Evolutionary conservation across 2,888 invertebrate genomes (phyloP).

Genomic region (Agriopis leucophaearia): DNA sequence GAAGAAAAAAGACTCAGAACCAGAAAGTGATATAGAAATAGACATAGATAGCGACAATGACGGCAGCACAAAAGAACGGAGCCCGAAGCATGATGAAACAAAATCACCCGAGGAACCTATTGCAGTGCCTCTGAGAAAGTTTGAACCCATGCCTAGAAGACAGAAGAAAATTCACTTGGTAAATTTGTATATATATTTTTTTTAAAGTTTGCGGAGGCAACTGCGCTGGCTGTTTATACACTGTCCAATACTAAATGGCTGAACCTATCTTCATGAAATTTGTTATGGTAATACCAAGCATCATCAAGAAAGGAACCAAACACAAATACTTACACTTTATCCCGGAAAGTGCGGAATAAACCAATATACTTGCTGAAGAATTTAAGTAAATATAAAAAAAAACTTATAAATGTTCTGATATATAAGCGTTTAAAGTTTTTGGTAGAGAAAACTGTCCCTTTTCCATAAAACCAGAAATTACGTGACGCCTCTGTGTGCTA

Average conservation of each 20-base stretch:
- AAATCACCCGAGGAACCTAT: conserved; percentile 61
- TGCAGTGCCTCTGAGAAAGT: conserved; percentile 69
- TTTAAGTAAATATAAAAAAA: too few relatives aligned
- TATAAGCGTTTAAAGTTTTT: too few relatives aligned
- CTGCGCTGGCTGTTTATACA: background rate
- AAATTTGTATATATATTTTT: conserved; percentile 9
- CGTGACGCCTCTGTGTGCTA: too few relatives aligned
- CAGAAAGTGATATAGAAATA: conserved; percentile 87
- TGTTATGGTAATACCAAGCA: too few relatives aligned
- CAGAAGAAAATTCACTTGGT: conserved; percentile 84
- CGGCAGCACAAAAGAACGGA: conserved; percentile 41
- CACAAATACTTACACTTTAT: too few relatives aligned
- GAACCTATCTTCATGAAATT: background rate
- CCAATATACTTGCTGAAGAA: too few relatives aligned
- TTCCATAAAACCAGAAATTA: too few relatives aligned
- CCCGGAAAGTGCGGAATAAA: too few relatives aligned
- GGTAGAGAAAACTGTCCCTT: too few relatives aligned
- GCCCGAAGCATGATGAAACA: conserved; percentile 23
- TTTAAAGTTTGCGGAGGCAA: background rate
- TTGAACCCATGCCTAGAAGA: conserved; percentile 79
- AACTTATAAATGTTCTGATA: too few relatives aligned
- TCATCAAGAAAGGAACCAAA: too few relatives aligned
- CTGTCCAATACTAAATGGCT: background rate
- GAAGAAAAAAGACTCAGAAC: conserved; percentile 78
- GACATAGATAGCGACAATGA: conserved; percentile 86